Evolutionary conservation across 1,140 invertebrate species (phyloP).

Genomic region (Rhagoletis zephyria): DNA sequence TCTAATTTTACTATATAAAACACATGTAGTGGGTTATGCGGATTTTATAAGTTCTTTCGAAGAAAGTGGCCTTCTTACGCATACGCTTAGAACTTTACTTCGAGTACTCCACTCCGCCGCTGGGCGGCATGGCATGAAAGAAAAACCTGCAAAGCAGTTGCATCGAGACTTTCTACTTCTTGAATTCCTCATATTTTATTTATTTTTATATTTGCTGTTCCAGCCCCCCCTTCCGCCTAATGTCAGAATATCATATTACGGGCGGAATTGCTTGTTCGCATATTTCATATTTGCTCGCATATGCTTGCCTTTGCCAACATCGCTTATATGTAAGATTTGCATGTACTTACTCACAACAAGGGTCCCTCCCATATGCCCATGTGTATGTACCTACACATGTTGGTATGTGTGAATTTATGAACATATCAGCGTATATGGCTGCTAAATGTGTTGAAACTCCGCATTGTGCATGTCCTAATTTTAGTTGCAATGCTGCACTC

Average conservation of each 20-base stretch:
- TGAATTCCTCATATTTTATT: not conserved
- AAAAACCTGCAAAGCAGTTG: not conserved
- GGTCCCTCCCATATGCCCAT: not conserved
- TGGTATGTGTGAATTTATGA: too few species aligned
- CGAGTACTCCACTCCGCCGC: too few species aligned
- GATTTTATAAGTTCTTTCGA: too few species aligned
- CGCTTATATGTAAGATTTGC: not conserved
- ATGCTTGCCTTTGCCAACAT: not conserved
- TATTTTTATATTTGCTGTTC: not conserved
- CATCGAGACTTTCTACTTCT: not conserved
- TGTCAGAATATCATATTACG: not conserved
- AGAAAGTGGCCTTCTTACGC: too few species aligned
- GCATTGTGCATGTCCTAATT: conserved; percentile 31
- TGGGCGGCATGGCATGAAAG: not conserved
- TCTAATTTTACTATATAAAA: too few species aligned
- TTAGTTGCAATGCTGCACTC: conserved; percentile 3
- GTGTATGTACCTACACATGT: not conserved
- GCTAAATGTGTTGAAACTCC: not conserved
- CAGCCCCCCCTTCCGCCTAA: not conserved
- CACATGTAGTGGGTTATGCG: too few species aligned
- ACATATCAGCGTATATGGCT: not conserved
- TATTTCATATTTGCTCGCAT: not conserved
- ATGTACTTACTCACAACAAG: not conserved
- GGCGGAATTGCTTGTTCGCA: not conserved
- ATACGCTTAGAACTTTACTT: too few species aligned